Base-by-base conservation (phyloP, 2,888 invertebrate genomes). In the Camponotus fellah region DNA sequence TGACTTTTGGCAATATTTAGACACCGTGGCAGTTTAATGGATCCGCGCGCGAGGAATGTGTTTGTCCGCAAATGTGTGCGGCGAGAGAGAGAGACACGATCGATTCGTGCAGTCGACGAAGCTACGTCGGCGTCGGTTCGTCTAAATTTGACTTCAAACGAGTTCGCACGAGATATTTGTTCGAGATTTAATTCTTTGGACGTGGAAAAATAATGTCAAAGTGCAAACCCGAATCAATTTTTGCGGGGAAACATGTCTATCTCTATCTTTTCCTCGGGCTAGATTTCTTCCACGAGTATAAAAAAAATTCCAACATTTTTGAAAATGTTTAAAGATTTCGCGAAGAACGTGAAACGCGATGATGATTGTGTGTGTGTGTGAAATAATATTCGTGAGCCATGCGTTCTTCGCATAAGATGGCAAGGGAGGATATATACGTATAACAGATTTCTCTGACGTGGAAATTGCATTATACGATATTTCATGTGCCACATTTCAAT, bases 1-100 rank as follows among this genome's bases (percentile, higher is more conserved):
- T 80, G 72, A 80, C 79, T 80, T 72, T 80, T 37, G 71, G 60
- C 60, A 80, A 80, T 80, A 80, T 80, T 80, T 72, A 80, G 79
- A 72, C 46, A 72, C 49, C 17, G 72, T 79, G 60, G 79, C 72
- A 60, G 79, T 80, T 72, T 80, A 80, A 80, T 80, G 79, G 79
- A 80, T 62, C 72, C 79, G 79, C 60, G 72, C 72, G 79, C 60
- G 72, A 79, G 72, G 60, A 72, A 37, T 34, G 53, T 71, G 60
- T 79, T 71, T 79, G 34, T 79, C 60, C 58, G 71, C n/a, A 53
- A 49, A 49, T 49, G 49, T 43, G 69, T 46, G 58, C 14, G 21
- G 46, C 32, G 43, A 46, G 46, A 46, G 43, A 46, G 46, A 46
- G 46, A 3, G 32, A 68, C 56, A 17, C 32, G 69, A 77, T 77